phyloP scores from a whole-genome alignment of 2,113 vertebrate species.

The Apaloderma vittatum region DNA sequence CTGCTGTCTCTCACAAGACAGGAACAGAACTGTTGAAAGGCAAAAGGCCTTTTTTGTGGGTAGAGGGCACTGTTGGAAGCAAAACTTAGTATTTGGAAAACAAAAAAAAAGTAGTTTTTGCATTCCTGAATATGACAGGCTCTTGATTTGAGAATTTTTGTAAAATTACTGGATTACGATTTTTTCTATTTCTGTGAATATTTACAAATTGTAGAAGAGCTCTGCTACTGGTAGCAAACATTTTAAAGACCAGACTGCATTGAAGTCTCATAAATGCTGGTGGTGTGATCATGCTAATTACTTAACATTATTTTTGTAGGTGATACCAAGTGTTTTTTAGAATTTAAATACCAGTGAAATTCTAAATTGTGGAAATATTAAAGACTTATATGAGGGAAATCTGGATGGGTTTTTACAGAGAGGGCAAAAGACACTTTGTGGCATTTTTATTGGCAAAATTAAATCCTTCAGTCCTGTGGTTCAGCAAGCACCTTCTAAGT shows the following conservation, averaged over 20 bases:
- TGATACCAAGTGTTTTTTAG: background rate
- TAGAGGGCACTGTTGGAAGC: background rate
- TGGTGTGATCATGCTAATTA: background rate
- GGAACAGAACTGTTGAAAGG: background rate
- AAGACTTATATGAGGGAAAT: background rate
- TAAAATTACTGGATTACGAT: background rate
- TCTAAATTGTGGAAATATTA: background rate
- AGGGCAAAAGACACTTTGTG: background rate
- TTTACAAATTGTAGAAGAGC: background rate
- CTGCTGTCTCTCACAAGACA: background rate
- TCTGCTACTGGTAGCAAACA: background rate
- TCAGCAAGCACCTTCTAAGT: background rate
- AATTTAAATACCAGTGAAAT: background rate
- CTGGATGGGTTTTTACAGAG: background rate
- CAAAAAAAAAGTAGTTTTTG: background rate
- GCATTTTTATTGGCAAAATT: background rate
- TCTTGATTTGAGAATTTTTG: background rate
- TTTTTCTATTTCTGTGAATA: background rate
- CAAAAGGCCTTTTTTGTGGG: background rate
- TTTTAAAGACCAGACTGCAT: background rate
- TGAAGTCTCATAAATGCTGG: background rate
- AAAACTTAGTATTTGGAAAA: background rate
- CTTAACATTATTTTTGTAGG: background rate
- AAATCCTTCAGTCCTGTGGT: background rate
- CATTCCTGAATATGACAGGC: background rate